Conservation (phyloP, 2,113 vertebrate genomes). For the Baryphthengus martii region DNA sequence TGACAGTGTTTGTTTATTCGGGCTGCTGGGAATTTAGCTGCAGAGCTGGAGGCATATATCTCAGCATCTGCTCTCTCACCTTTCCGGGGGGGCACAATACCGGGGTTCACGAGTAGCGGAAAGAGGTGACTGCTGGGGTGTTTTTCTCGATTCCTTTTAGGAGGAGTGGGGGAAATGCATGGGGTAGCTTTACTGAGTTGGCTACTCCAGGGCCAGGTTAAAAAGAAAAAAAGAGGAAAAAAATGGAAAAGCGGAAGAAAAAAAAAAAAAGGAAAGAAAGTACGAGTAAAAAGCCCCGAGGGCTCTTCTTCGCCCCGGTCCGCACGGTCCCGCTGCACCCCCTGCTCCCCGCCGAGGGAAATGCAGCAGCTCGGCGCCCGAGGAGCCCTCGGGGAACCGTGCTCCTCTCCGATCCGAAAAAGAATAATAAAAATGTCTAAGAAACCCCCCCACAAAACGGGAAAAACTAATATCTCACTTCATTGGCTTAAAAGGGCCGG, state of each 20-base stretch:
- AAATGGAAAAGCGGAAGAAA: too few relatives aligned
- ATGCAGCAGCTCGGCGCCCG: neutral
- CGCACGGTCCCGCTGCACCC: slow-evolving; percentile 51
- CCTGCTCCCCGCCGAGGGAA: slow-evolving; percentile 31
- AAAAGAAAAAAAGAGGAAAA: neutral
- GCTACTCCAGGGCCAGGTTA: neutral
- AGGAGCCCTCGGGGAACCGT: neutral
- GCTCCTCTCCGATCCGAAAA: neutral
- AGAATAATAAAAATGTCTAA: too few relatives aligned
- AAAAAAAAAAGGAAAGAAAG: neutral
- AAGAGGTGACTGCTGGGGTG: neutral
- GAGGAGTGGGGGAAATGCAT: neutral
- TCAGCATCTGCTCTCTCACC: neutral
- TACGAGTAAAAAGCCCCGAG: neutral
- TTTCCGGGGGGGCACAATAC: neutral
- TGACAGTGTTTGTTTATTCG: neutral
- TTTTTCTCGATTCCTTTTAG: neutral
- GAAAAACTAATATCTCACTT: neutral
- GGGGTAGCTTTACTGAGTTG: neutral
- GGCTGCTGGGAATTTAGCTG: neutral
- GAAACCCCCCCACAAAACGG: too few relatives aligned
- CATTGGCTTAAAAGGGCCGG: neutral
- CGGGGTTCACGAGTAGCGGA: neutral
- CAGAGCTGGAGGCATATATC: neutral
- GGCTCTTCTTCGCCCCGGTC: neutral